Conservation (phyloP, 2,113 vertebrate genomes). For the Vulpes lagopus region DNA sequence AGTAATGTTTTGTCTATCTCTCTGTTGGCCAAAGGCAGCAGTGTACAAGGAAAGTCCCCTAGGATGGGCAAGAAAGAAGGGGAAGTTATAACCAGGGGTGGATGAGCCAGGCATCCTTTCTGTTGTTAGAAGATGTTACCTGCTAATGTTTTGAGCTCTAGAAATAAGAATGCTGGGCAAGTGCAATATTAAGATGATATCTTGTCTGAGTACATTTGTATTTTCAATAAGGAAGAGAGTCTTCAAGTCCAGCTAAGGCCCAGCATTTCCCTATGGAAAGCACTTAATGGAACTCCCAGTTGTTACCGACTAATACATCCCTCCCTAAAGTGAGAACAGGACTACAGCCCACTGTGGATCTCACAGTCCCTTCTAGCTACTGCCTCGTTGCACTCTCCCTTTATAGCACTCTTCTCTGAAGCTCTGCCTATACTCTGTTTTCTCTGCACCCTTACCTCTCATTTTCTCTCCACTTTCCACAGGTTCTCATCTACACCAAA, state of each 20-base stretch:
- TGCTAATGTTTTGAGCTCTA: background rate
- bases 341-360: background rate
- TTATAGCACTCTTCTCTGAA: background rate
- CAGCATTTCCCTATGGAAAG: background rate
- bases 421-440: background rate
- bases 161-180: constrained; percentile 25
- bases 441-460: background rate
- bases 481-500: background rate
- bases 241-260: background rate
- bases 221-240: background rate
- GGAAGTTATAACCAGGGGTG: background rate
- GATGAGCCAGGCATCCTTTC: background rate
- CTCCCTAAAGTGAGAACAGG: constrained; percentile 27
- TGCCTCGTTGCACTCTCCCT: background rate
- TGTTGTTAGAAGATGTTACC: background rate
- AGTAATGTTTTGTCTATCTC: background rate
- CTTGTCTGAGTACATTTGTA: background rate
- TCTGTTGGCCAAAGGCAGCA: background rate
- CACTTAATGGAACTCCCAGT: background rate
- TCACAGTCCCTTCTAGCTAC: background rate
- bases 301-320: background rate
- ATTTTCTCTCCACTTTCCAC: background rate
- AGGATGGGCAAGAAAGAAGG: background rate
- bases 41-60: constrained; percentile 47
- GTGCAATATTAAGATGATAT: background rate